These are phyloP conservation scores for Protosalanx chinensis DNA, from an alignment of 2,797 vertebrate species.

Conservation along the genomic window DNA sequence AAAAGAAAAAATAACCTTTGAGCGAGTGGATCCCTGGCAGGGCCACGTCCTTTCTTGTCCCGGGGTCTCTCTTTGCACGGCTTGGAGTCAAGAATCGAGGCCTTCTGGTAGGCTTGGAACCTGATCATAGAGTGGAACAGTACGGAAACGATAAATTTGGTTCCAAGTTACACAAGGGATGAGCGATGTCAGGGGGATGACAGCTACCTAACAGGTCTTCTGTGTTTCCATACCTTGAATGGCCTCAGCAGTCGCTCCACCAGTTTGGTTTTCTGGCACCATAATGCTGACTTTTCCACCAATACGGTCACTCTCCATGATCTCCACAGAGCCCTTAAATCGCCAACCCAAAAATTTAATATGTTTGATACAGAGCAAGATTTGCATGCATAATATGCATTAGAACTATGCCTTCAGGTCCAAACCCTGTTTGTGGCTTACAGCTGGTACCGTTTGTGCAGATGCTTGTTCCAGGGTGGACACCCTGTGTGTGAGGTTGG, in stretches of 20 bases:
- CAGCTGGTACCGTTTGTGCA: conserved; percentile 25
- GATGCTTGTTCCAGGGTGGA: conserved; percentile 60
- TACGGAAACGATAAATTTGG: not conserved
- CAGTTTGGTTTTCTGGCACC: conserved; percentile 22
- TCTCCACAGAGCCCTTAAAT: conserved; percentile 36
- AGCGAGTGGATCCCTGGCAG: conserved; percentile 58
- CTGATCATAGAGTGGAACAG: conserved; percentile 33
- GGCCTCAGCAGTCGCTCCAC: conserved; percentile 21
- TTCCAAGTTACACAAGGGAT: not conserved
- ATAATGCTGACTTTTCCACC: conserved; percentile 35
- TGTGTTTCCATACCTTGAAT: conserved; percentile 28
- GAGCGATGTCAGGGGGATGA: no score
- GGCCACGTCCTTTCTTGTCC: conserved; percentile 13
- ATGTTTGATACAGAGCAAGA: not conserved
- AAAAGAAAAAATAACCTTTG: conserved; percentile 56
- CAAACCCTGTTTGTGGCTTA: no score
- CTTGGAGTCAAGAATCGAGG: conserved; percentile 60
- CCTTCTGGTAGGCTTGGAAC: conserved; percentile 51
- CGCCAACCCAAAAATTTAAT: not conserved
- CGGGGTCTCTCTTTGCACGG: conserved; percentile 57
- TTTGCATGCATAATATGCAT: not conserved
- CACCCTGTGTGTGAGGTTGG: conserved; percentile 66
- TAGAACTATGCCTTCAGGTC: no score
- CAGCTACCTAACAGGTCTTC: not conserved
- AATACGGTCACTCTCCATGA: conserved; percentile 5